A percentile compares a stretch with the other conserved stretches of the same genome.
phyloP scores from a whole-genome alignment of 2,797 vertebrate species.

The Hydrolagus colliei region DNA sequence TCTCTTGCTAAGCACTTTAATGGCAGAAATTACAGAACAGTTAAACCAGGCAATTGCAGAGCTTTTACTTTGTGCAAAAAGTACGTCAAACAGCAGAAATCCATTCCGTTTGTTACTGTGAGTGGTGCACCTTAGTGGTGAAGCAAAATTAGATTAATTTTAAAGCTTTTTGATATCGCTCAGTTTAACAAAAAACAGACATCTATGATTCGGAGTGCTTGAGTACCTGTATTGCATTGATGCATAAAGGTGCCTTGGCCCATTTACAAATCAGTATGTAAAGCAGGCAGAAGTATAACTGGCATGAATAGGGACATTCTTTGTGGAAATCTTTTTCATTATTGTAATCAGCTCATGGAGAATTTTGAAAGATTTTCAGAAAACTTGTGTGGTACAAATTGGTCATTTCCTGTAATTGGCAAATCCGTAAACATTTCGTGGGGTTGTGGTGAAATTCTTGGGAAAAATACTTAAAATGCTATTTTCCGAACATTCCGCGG shows the following conservation, averaged over 20 bases:
- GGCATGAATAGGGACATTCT: neutral
- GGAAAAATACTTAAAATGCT: neutral
- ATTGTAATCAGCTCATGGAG: neutral
- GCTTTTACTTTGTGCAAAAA: neutral
- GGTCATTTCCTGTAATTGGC: neutral
- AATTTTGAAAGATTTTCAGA: neutral
- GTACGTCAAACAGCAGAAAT: too few species aligned
- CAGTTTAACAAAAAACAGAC: too few species aligned
- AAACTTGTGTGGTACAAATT: neutral
- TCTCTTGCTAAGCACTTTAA: conserved; percentile 4
- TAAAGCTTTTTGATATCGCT: too few species aligned
- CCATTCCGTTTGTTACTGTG: too few species aligned
- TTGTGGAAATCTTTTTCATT: neutral
- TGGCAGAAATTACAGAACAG: neutral
- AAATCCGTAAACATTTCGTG: neutral
- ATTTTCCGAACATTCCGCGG: neutral
- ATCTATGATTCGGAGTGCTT: neutral
- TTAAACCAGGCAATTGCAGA: neutral
- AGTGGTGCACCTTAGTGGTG: too few species aligned
- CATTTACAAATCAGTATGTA: neutral
- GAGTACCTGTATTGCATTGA: neutral
- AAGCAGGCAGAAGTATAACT: neutral
- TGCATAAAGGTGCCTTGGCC: neutral
- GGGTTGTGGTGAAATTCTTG: neutral
- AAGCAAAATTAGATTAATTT: too few species aligned